Base-by-base conservation (phyloP, 2,888 invertebrate species). In the Globia sparganii region DNA sequence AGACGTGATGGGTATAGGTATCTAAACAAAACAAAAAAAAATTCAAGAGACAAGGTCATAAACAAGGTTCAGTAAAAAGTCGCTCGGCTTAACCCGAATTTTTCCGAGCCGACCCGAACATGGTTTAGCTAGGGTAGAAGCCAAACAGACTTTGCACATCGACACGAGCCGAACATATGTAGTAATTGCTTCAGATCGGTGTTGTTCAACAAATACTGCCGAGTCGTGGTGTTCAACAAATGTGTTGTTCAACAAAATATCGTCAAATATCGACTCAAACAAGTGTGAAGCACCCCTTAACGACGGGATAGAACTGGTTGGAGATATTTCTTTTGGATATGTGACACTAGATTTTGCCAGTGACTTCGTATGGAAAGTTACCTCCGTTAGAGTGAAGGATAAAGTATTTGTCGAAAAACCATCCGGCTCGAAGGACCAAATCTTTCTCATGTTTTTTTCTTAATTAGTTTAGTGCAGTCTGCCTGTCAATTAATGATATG, bases 381-480 rank as follows among this genome's bases (percentile, higher is more conserved):
- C 31, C 4, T 40, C 6, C 2, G 4, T 11, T 62, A 8, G 15
- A 53, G 28, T 25, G 15, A 65, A 4, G 21, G 25, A 49, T 49
- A n/a, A 37, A 25, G 18, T 28, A 53, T 6, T 11, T 56, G n/a
- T 25, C 5, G 3, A 37, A 34, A 58, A 58, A 37, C 11, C 8
- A 77, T 78, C 37, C 64, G 64, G 46, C 46, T 80, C 73, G 21
- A 73, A 73, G 64, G 58, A 78, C 46, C 58, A 65, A 71, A 4
- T 28, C 15, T 25, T 62, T n/a, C 0, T 46, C 4, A 25, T 13
- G 18, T 53, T 67, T 13, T 4, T n/a, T 21, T 49, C 0, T 34
- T 46, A 0, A 18, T 46, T 8, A 1, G 21, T 25, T 78, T 43
- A 21, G 18, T 53, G 0, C 18, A 1, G 1, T 56, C 13, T 40